Base-by-base conservation (phyloP, 64 coral and sea anemone species). In the Pachyseris speciosa region DNA sequence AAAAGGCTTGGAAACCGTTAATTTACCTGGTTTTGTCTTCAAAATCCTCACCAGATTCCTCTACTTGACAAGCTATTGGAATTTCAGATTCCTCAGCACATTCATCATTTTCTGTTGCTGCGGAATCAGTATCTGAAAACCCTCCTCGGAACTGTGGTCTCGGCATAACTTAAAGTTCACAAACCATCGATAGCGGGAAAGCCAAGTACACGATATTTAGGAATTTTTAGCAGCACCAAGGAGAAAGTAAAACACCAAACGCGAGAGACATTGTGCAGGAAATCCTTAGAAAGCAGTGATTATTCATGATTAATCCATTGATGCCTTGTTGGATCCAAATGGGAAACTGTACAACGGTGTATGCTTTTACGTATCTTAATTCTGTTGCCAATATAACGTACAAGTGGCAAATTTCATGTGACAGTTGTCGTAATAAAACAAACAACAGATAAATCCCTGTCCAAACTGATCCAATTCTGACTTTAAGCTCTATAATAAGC, bases 111-210 rank as follows among this genome's bases (percentile, higher is more conserved):
- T 93, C 84, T 57, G 74, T 80, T 37, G 71, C 45, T 9, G 33
- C 15, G 59, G 85, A 74, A 13, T 87, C 84, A n/a, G 74, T 48
- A 19, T 93, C 91, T 17, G 84, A 93, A 28, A 64, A 88, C 38
- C 61, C 37, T 15, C 25, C 75, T 2, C 55, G 52, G 25, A 37
- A 41, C 37, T 66, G 64, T 45, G 66, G 47, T 45, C 64, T 87
- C 15, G 84, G 84, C 91, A 88, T 93, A 51, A 17, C 57, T 33
- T 39, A 66, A 0, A 50, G 57, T 19, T 9, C 28, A 1, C 0
- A 24, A 25, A 25, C 9, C 27, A 6, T 16, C 17, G 58, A 25
- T 6, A 8, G 58, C 58, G 5, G 22, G 7, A 25, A 61, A 25
- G 22, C 58, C 27, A 2, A 25, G 58, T 25, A 7, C 58, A 61